Evolutionary conservation across 1,140 invertebrate species (phyloP), one percentile per base, ranked within the genome.

Genomic region (Pygmarrhopalites habei): DNA sequence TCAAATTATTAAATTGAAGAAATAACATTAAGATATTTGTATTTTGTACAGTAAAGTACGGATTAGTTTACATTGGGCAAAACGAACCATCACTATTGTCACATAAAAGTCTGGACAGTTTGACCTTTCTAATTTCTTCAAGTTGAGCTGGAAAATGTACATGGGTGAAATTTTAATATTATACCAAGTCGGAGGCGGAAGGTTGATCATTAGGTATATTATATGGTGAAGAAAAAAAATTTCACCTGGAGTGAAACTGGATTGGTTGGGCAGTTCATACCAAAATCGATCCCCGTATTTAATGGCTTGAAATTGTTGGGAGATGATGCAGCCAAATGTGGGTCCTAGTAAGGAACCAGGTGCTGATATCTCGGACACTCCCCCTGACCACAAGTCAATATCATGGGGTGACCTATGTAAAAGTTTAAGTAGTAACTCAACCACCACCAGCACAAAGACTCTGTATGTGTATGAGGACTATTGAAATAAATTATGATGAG

Each of bases 271-370:
- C 56, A 80, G 79, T 70, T 83, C 82, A 67, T 80, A 84, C 77
- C 80, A 84, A 72, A 81, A 84, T 30, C 82, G 70, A 71, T 84
- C 83, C 30, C 82, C 83, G 68, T 73, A 73, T 59, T 80, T 77
- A 2, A 83, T 65, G 59, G 76, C 73, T 58, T 74, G 73, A 71
- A 85, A 83, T 64, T 83, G 81, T 59, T 76, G 75, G 12, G 74
- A 80, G 26, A 84, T 76, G 30, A 83, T 74, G 65, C 81, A 83
- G 19, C 77, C 75, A 68, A 82, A 81, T 12, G 80, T 82, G 7
- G 80, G 79, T 1, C 82, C 82, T 2, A 81, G 71, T 66, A 80
- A 72, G 2, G 77, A 78, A 4, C 76, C 78, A 12, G 67, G 66
- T 0, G 76, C 44, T 3, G 74, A 71, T 1, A 71, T 69, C 71